Evolutionary conservation across 1,140 invertebrate genomes (phyloP).

Genomic region (Sinella curviseta): DNA sequence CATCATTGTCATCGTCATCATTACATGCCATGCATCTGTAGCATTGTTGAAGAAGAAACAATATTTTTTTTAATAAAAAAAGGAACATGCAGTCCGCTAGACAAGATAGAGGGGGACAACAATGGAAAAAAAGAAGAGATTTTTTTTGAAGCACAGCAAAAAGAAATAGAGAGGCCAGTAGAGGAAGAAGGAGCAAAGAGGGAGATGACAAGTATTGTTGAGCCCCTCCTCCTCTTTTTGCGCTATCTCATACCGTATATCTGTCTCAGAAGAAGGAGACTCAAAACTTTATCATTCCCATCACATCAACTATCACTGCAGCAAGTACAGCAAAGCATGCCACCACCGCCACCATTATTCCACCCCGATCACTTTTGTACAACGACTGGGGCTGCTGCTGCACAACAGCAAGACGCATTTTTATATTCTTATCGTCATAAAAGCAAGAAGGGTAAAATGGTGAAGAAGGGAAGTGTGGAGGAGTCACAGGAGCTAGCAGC

Average conservation of each 20-base stretch:
- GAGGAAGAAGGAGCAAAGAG: background rate
- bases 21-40: too few relatives aligned
- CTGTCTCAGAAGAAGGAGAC: background rate
- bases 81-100: too few relatives aligned
- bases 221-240: slow-evolving; percentile 13
- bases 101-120: too few relatives aligned
- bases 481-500: too few relatives aligned
- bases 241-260: background rate
- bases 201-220: slow-evolving; percentile 10
- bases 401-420: too few relatives aligned
- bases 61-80: too few relatives aligned
- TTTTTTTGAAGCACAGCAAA: too few relatives aligned
- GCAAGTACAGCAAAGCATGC: background rate
- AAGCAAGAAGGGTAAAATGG: background rate
- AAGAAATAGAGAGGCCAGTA: background rate
- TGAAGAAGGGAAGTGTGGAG: too few relatives aligned
- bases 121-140: too few relatives aligned
- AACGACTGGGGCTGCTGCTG: background rate
- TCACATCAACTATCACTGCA: background rate
- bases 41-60: too few relatives aligned
- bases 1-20: too few relatives aligned
- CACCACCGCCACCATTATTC: too few relatives aligned
- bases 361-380: background rate
- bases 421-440: background rate
- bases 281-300: background rate